Evolutionary conservation across 2,113 vertebrate genomes (phyloP).

Genomic region (Psilopogon haemacephalus): DNA sequence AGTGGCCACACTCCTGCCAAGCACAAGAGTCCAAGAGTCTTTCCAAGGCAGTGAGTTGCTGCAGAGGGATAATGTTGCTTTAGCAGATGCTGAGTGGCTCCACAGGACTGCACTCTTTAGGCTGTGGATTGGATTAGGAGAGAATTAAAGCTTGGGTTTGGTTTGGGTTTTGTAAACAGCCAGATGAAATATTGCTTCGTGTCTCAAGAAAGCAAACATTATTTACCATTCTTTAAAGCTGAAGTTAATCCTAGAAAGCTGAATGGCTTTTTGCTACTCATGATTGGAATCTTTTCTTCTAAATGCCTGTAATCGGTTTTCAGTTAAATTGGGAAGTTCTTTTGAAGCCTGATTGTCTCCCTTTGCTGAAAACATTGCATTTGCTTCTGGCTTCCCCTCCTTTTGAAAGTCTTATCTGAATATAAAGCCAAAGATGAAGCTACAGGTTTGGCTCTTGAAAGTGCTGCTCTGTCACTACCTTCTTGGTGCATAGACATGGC

Average conservation of each 20-base stretch:
- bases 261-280: neutral
- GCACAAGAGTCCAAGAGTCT: neutral
- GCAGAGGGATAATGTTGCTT: neutral
- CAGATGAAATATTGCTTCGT: neutral
- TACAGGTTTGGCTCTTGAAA: neutral
- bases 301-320: neutral
- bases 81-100: neutral
- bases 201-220: neutral
- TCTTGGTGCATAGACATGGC: neutral
- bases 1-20: neutral
- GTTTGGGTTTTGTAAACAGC: neutral
- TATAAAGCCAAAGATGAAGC: constrained; percentile 4
- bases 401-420: constrained; percentile 16
- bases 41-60: neutral
- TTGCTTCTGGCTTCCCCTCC: neutral
- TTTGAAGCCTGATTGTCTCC: neutral
- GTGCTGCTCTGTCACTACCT: neutral
- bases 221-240: neutral
- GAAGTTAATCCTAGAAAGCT: neutral
- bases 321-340: neutral
- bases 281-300: neutral
- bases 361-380: neutral
- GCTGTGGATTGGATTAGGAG: neutral
- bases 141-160: neutral
- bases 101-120: neutral